Evolutionary conservation across 2,888 invertebrate genomes (phyloP).

Genomic region (Dryomyza anilis): DNA sequence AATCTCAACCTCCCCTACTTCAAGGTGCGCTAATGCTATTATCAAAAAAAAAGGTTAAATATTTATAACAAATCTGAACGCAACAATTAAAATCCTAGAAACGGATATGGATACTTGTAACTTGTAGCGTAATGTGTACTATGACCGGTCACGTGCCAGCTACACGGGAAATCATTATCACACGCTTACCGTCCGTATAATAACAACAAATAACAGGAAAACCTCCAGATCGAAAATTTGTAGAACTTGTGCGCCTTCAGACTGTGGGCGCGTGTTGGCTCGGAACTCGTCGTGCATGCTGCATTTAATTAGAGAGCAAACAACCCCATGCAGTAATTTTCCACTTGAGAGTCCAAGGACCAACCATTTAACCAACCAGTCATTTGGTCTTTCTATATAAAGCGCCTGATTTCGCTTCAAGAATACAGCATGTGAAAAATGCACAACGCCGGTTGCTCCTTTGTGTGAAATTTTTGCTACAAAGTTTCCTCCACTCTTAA

Average conservation of each 20-base stretch:
- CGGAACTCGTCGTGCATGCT: not conserved
- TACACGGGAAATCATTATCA: constrained; percentile 55
- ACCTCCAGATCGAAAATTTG: no score
- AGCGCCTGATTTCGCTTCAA: no score
- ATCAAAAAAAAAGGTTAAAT: constrained; percentile 6
- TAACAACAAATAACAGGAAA: no score
- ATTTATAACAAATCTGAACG: constrained; percentile 17
- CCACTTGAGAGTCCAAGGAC: constrained; percentile 17
- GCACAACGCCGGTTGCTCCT: not conserved
- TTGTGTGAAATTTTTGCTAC: not conserved
- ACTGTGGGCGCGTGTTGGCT: constrained; percentile 6
- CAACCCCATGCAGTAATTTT: constrained; percentile 25
- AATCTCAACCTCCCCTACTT: no score
- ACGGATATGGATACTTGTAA: constrained; percentile 58
- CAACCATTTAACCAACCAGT: no score
- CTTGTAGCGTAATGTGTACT: no score
- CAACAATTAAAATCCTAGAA: constrained; percentile 30
- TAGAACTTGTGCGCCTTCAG: not conserved
- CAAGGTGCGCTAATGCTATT: no score
- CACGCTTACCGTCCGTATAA: no score
- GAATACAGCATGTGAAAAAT: not conserved
- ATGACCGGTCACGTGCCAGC: constrained; percentile 48
- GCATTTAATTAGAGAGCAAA: constrained; percentile 18
- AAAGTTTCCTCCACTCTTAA: not conserved
- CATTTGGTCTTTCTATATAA: no score